Base-by-base conservation (phyloP, 53 echinoderm and acorn worm species). In the Henricia sp. region DNA sequence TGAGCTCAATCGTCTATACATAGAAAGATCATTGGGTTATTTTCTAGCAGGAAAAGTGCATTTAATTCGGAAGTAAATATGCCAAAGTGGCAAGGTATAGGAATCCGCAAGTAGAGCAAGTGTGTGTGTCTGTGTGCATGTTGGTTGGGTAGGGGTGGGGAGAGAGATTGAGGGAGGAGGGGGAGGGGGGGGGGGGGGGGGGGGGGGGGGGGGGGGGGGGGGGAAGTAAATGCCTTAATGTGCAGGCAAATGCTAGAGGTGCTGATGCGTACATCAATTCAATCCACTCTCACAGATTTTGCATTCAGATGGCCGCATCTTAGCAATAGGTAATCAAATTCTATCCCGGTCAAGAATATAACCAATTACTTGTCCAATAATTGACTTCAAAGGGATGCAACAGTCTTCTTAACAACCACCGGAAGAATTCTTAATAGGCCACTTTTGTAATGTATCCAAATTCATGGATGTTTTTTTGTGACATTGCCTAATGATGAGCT, bases 1-100 rank as follows among this genome's bases (percentile, higher is more conserved):
- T 80, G 80, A 34, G 48, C 30, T 48, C 8, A 2, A 60, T 62
- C 43, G 42, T 57, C 80, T 64, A 29, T 63, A 80, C 80, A 80
- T 62, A 80, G 63, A 80, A 55, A 77, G 80, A 80, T 80, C 80
- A 80, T 80, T 80, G 64, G 80, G 80, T 80, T 80, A 80, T 80
- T 63, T 80, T 64, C 80, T 63, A 26, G 48, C 64, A 41, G 80
- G 64, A 46, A 80, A 80, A 80, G 80, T 64, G 80, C 80, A 80
- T 64, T 80, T 80, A 63, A 57, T 80, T 80, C 80, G 43, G 80
- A 52, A 64, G 64, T 80, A 80, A 80, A 80, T 35, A 64, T 50
- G 60, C 60, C 77, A 77, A 74, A 77, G 77, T 53, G 60, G 58
- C 75, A 77, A 60, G 38, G n/a, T n/a, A n/a, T n/a, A n/a, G n/a